These are phyloP conservation scores for Sternotherus odoratus DNA, from an alignment of 2,797 vertebrate genomes.

Conservation along the genomic window DNA sequence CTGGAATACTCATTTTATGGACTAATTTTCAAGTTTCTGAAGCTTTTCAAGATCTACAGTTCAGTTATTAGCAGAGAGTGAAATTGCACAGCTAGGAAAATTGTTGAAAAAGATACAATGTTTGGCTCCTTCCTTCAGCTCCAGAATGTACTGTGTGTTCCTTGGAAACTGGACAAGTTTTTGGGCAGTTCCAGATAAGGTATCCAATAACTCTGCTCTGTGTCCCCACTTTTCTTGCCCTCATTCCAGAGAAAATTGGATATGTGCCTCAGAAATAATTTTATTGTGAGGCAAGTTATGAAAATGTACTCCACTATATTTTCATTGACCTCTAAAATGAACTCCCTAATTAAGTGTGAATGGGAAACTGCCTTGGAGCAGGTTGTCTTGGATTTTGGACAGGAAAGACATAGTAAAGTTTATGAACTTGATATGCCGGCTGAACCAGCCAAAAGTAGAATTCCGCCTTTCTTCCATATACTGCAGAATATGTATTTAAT, in stretches of 20 bases:
- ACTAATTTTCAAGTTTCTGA: constrained; percentile 25
- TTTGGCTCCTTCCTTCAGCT: constrained; percentile 73
- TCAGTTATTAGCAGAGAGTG: constrained; percentile 53
- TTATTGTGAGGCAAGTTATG: constrained; percentile 83
- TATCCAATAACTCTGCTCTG: constrained; percentile 80
- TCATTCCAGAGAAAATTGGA: constrained; percentile 82
- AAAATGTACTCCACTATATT: constrained; percentile 77
- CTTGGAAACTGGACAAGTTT: constrained; percentile 77
- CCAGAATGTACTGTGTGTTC: constrained; percentile 83
- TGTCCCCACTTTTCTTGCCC: constrained; percentile 79
- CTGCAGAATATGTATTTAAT: constrained; percentile 75
- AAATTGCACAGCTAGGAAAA: constrained; percentile 65
- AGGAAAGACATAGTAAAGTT: constrained; percentile 80
- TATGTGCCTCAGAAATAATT: constrained; percentile 79
- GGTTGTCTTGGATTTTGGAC: constrained; percentile 81
- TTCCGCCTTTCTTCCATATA: constrained; percentile 77
- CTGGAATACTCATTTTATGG: constrained; percentile 36
- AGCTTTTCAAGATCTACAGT: constrained; percentile 59
- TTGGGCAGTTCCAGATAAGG: constrained; percentile 82
- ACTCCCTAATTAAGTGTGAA: constrained; percentile 86
- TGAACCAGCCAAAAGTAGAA: constrained; percentile 76
- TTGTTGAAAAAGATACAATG: constrained; percentile 61
- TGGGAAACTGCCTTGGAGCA: constrained; percentile 82
- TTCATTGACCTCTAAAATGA: constrained; percentile 82
- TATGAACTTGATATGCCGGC: constrained; percentile 80